Percentiles rank a stretch among this genome's conserved stretches.
Evolutionary conservation across 2,797 vertebrate species (phyloP).

Genomic region (Cercopithecus hamlyni): DNA sequence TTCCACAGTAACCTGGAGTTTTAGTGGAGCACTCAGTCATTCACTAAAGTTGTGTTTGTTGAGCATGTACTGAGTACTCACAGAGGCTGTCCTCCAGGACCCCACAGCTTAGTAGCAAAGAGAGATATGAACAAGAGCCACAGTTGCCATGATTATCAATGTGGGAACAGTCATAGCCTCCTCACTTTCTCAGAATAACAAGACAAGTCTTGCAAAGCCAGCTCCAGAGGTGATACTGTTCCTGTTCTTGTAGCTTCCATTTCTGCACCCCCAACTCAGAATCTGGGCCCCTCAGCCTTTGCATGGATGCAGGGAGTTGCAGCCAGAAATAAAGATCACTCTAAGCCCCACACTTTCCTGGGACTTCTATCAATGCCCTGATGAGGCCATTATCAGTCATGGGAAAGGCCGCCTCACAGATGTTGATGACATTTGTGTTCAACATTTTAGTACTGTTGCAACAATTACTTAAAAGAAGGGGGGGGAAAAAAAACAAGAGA

Average conservation of each 20-base stretch:
- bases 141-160: accelerated
- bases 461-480: not conserved
- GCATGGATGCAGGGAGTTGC: not conserved
- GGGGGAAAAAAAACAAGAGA: accelerated
- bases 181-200: not conserved
- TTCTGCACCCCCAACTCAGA: not conserved
- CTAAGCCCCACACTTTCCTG: not conserved
- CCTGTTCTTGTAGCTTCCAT: accelerated
- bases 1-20: too few species aligned
- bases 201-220: not conserved
- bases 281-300: too few species aligned
- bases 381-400: not conserved
- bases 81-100: too few species aligned
- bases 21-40: too few species aligned
- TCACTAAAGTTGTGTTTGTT: not conserved
- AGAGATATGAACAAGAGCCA: accelerated
- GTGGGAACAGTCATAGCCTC: accelerated
- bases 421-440: not conserved
- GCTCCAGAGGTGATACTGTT: accelerated
- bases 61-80: not conserved
- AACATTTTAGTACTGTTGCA: not conserved
- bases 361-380: not conserved
- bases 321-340: accelerated
- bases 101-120: not conserved
- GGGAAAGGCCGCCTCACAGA: not conserved